These are phyloP conservation scores for Xiphophorus couchianus DNA, from an alignment of 2,113 vertebrate genomes.

Conservation along the genomic window DNA sequence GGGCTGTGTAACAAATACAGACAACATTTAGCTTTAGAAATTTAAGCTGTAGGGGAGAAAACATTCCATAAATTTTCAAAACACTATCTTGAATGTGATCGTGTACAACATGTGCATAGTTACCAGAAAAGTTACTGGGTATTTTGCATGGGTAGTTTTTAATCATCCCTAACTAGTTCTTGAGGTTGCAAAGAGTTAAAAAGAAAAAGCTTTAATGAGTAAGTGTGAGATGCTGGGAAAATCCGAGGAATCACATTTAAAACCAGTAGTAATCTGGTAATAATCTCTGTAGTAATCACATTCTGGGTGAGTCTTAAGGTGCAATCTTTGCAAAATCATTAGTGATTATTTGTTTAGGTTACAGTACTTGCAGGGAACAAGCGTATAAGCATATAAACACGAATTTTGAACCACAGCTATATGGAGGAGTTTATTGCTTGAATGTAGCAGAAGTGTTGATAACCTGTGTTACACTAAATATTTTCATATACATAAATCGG, in stretches of 20 bases:
- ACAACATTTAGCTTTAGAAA: conserved; percentile 8
- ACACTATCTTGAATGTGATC: conserved; percentile 32
- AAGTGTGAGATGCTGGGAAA: too few species aligned
- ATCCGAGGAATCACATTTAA: too few species aligned
- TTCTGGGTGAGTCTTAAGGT: not conserved
- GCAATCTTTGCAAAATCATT: not conserved
- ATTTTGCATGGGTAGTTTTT: conserved; percentile 26
- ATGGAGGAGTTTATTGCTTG: not conserved
- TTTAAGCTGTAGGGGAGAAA: conserved; percentile 9
- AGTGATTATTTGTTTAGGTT: not conserved
- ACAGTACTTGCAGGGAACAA: not conserved
- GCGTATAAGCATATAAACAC: not conserved
- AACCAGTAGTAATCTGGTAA: too few species aligned
- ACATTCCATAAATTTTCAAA: conserved; percentile 35
- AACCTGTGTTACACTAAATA: too few species aligned
- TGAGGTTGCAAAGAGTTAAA: too few species aligned
- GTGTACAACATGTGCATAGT: conserved; percentile 28
- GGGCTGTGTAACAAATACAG: conserved; percentile 30
- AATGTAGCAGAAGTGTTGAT: too few species aligned
- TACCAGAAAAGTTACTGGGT: conserved; percentile 25
- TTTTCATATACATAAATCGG: too few species aligned
- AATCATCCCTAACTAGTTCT: not conserved
- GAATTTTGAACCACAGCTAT: too few species aligned
- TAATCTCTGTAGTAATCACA: too few species aligned
- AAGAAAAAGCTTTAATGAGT: too few species aligned